These are phyloP conservation scores for Spondyliosoma cantharus DNA, from an alignment of 2,797 vertebrate species.

Conservation along the genomic window DNA sequence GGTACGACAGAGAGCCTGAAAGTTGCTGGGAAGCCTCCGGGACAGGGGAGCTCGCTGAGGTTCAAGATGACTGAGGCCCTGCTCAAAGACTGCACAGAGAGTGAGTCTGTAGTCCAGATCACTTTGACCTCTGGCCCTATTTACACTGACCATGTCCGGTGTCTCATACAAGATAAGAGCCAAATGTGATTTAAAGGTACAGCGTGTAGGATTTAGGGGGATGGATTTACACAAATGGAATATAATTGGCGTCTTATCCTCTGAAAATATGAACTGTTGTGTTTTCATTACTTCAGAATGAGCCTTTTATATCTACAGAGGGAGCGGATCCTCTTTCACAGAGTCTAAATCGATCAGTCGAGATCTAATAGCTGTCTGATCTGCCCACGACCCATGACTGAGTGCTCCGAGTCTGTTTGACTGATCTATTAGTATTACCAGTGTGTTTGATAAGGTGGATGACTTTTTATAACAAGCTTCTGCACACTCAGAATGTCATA, in stretches of 20 bases:
- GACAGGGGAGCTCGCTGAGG: constrained; percentile 92
- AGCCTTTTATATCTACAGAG: too few relatives aligned
- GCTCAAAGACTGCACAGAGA: constrained; percentile 96
- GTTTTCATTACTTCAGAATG: too few relatives aligned
- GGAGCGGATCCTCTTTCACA: too few relatives aligned
- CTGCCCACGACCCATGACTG: too few relatives aligned
- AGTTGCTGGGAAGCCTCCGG: constrained; percentile 92
- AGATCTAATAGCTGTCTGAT: too few relatives aligned
- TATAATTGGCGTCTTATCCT: too few relatives aligned
- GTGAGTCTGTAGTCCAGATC: constrained; percentile 82
- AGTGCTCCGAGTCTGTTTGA: not conserved
- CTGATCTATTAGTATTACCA: not conserved
- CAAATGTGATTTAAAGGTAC: not conserved
- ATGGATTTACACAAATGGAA: too few relatives aligned
- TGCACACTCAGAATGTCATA: not conserved
- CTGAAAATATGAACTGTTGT: too few relatives aligned
- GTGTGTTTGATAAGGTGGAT: too few relatives aligned
- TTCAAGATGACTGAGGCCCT: constrained; percentile 98
- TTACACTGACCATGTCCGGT: not conserved
- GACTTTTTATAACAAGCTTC: not conserved
- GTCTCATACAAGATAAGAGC: not conserved
- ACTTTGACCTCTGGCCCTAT: too few relatives aligned
- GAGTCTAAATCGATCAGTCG: too few relatives aligned
- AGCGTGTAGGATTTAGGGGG: too few relatives aligned
- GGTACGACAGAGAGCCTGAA: constrained; percentile 93